These are phyloP conservation scores for Homalodisca vitripennis DNA, from an alignment of 1,140 invertebrate genomes.

Conservation along the genomic window DNA sequence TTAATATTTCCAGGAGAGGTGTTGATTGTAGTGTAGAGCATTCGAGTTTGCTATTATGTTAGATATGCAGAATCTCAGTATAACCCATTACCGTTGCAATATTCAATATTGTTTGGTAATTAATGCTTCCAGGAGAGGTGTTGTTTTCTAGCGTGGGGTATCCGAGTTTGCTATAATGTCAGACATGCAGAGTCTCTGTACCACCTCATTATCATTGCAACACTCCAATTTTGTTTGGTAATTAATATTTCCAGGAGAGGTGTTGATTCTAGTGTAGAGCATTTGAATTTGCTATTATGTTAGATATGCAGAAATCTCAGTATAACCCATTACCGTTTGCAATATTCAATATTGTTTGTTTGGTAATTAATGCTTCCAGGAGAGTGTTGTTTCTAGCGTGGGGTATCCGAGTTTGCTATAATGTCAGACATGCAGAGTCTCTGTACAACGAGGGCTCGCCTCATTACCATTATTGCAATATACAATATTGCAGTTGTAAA, in stretches of 20 bases:
- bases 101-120: slow-evolving; percentile 11
- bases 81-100: no score
- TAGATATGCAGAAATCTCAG: no score
- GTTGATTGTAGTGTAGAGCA: no score
- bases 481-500: slow-evolving; percentile 93
- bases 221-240: slow-evolving; percentile 90
- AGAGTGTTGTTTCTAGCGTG: slow-evolving; percentile 87
- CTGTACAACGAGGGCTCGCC: slow-evolving; percentile 88
- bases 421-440: slow-evolving; percentile 87
- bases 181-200: slow-evolving; percentile 88
- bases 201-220: slow-evolving; percentile 90
- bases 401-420: slow-evolving; percentile 88
- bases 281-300: no score
- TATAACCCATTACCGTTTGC: no score
- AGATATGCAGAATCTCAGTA: no score
- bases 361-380: slow-evolving; percentile 56
- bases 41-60: no score
- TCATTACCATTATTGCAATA: slow-evolving; percentile 90
- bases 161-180: slow-evolving; percentile 87
- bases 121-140: slow-evolving; percentile 76
- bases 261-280: no score
- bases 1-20: slow-evolving; percentile 88
- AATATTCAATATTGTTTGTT: not conserved
- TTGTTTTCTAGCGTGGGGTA: slow-evolving; percentile 87
- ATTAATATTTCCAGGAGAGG: slow-evolving; percentile 88